These are phyloP conservation scores for Eupithecia dodoneata DNA, from an alignment of 2,888 invertebrate genomes.

Conservation along the genomic window DNA sequence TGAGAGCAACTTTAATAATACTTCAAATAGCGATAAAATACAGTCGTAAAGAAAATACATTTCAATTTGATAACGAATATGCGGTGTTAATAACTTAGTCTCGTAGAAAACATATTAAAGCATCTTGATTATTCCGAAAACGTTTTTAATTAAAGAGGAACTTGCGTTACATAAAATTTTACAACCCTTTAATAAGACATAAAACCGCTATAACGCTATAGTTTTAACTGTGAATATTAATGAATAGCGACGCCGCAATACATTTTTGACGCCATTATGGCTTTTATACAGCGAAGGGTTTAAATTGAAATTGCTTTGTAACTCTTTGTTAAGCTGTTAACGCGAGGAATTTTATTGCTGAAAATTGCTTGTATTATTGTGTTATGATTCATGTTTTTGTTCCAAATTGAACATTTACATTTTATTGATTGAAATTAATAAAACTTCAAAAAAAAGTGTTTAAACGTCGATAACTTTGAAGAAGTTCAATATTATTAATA, in stretches of 20 bases:
- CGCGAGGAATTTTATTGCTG: conserved; percentile 15
- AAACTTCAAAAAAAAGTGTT: no score
- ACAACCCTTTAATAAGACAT: conserved; percentile 83
- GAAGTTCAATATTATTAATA: not conserved
- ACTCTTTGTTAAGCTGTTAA: conserved; percentile 15
- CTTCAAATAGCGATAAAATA: conserved; percentile 31
- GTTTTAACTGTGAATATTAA: conserved; percentile 78
- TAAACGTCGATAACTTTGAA: not conserved
- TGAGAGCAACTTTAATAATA: conserved; percentile 16
- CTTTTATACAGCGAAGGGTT: conserved; percentile 47
- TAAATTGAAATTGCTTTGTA: conserved; percentile 29
- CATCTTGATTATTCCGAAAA: conserved; percentile 78
- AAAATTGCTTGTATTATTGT: not conserved
- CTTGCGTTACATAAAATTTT: conserved; percentile 79
- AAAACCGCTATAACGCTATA: conserved; percentile 73
- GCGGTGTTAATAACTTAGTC: conserved; percentile 53
- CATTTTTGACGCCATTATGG: conserved; percentile 59
- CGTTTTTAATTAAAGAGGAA: conserved; percentile 81
- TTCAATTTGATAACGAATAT: conserved; percentile 36
- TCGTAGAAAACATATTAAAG: conserved; percentile 66
- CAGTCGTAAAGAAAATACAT: conserved; percentile 31
- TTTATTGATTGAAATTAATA: no score
- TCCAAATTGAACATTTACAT: not conserved
- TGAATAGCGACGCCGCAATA: conserved; percentile 73
- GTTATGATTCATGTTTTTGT: not conserved